These are phyloP conservation scores for Habropoda laboriosa DNA, from an alignment of 1,140 invertebrate genomes.

Conservation along the genomic window DNA sequence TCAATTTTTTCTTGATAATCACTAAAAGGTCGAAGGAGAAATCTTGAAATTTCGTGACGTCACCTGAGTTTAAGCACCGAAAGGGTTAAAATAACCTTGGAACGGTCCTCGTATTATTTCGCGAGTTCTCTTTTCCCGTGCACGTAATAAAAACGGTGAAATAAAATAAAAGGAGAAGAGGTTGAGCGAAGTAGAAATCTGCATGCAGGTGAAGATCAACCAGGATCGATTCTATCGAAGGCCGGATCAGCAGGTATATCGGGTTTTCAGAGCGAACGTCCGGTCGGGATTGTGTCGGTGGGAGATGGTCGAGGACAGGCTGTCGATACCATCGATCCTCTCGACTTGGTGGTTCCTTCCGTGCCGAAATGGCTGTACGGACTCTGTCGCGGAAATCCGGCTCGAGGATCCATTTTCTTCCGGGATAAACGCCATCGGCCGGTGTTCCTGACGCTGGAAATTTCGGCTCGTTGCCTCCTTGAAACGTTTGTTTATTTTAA, in stretches of 20 bases:
- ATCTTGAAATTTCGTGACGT: too few species aligned
- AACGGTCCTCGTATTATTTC: too few species aligned
- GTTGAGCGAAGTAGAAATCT: too few species aligned
- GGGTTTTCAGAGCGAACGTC: constrained; percentile 41
- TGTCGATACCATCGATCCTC: constrained; percentile 51
- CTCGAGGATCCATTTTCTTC: constrained; percentile 47
- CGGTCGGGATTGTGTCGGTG: constrained; percentile 34
- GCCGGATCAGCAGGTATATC: constrained; percentile 22
- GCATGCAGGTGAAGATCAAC: neutral
- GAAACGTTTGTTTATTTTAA: constrained; percentile 48
- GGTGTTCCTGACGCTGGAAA: constrained; percentile 7
- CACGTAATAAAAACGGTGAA: too few species aligned
- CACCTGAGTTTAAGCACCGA: too few species aligned
- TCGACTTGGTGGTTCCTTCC: constrained; percentile 49
- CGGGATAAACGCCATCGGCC: constrained; percentile 43
- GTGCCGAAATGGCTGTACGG: constrained; percentile 27
- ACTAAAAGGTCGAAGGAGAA: too few species aligned
- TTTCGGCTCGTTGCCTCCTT: constrained; percentile 17
- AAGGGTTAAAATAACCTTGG: too few species aligned
- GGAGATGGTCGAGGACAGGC: constrained; percentile 36
- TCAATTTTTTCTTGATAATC: too few species aligned
- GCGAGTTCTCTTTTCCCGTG: too few species aligned
- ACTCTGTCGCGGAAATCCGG: constrained; percentile 46
- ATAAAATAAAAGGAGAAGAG: too few species aligned
- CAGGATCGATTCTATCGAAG: constrained; percentile 11